Base-by-base conservation (phyloP, 2,888 invertebrate species). In the Tridacna gigas region DNA sequence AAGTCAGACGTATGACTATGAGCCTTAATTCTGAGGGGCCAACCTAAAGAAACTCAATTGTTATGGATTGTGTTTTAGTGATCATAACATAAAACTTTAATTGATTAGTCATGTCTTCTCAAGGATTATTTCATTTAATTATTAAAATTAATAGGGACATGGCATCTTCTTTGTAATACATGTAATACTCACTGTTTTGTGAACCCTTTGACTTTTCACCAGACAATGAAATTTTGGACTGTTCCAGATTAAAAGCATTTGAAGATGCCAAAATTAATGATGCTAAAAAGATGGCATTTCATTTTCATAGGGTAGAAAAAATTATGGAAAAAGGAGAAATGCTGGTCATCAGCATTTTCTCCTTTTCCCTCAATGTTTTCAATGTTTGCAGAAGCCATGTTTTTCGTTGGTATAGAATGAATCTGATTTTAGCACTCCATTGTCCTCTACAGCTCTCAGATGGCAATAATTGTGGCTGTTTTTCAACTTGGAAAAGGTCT, bases 41-140 rank as follows among this genome's bases (percentile, higher is more conserved):
- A 56, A 56, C 11, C 2, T 1, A 9, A 56, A 56, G 18, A 56
- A 56, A 56, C 56, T 56, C 18, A 56, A 56, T 56, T 56, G 56
- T 56, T 56, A 1, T 56, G 15, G 56, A 20, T 9, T 56, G 18
- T 20, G 15, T 56, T 56, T 56, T 15, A 20, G 18, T 56, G 56
- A 56, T 56, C 15, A 20, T 56, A 56, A 56, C 3, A 56, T 56
- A 20, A 3, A 56, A 20, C 56, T n/a, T 63, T 63, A 63, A 63
- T 63, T 63, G 20, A 63, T 13, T n/a, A 63, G 63, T n/a, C 63
- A 63, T 63, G 63, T 63, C 63, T 63, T 63, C 25, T 63, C 20
- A 22, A 63, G 63, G 63, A 63, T 63, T 63, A 63, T 63, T 63
- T 20, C 26, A 63, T 63, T 63, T 7, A 13, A 63, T 63, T 20